Evolutionary conservation across 1,140 invertebrate genomes (phyloP).

Genomic region (Diprion similis): DNA sequence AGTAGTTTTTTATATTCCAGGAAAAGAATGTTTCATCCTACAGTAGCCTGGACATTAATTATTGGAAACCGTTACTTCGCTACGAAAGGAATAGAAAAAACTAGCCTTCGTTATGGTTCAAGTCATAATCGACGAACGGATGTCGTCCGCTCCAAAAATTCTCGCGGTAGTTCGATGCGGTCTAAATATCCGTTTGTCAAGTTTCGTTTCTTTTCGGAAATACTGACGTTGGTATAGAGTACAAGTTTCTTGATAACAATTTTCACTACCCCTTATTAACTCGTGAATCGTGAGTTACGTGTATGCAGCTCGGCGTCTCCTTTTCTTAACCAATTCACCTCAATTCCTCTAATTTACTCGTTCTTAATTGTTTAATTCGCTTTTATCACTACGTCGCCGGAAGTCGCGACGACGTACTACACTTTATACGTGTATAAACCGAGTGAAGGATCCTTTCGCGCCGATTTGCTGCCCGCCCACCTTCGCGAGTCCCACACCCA

Average conservation of each 20-base stretch:
- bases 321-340: constrained; percentile 2
- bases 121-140: not conserved
- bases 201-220: not conserved
- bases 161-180: too few species aligned
- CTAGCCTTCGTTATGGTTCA: not conserved
- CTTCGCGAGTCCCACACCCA: constrained; percentile 42
- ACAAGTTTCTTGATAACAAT: too few species aligned
- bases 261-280: not conserved
- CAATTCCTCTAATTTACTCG: constrained; percentile 1
- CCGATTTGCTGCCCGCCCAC: constrained; percentile 30
- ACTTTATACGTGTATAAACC: not conserved
- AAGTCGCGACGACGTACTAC: not conserved
- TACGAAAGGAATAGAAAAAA: not conserved
- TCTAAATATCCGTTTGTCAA: too few species aligned
- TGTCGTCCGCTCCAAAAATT: not conserved
- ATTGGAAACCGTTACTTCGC: not conserved
- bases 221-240: too few species aligned
- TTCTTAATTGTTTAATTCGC: not conserved
- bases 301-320: not conserved
- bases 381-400: not conserved
- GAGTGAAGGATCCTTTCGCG: not conserved
- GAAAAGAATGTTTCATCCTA: too few species aligned
- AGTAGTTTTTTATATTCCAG: too few species aligned
- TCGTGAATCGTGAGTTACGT: not conserved
- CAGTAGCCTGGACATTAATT: not conserved